These are phyloP conservation scores for Ctenoplectra terminalis DNA, from an alignment of 1,140 invertebrate genomes.

Conservation along the genomic window DNA sequence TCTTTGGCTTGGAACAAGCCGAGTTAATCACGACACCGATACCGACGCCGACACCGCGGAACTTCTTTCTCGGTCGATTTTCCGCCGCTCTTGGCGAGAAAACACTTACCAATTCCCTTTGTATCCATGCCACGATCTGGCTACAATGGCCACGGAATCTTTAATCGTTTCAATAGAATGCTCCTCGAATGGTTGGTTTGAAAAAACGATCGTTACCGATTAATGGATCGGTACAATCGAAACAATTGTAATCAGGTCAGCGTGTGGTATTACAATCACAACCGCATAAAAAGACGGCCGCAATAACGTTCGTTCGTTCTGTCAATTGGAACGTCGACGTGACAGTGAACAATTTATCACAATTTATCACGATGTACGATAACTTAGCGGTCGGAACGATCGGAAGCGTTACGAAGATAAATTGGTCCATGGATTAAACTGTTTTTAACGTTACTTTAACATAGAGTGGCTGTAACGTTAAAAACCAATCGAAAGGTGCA, in stretches of 20 bases:
- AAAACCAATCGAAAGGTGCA: neutral
- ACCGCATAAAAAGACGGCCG: too few relatives aligned
- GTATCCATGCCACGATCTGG: neutral
- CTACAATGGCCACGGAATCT: neutral
- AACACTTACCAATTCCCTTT: slow-evolving; percentile 1
- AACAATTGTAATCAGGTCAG: slow-evolving; percentile 10
- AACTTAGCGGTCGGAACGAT: neutral
- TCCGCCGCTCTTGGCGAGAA: neutral
- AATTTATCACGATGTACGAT: neutral
- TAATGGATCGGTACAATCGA: neutral
- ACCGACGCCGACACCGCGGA: neutral
- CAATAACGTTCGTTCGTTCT: neutral
- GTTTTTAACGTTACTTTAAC: neutral
- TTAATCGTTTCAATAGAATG: neutral
- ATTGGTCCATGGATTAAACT: neutral
- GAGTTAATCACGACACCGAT: slow-evolving; percentile 10
- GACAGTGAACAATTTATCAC: neutral
- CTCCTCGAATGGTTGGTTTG: neutral
- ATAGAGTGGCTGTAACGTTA: too few relatives aligned
- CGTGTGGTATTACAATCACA: neutral
- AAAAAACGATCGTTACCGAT: slow-evolving; percentile 1
- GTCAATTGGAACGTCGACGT: neutral
- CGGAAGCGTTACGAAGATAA: neutral
- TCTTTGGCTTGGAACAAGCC: neutral
- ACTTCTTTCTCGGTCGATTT: slow-evolving; percentile 31